Evolutionary conservation across 2,888 invertebrate genomes (phyloP).

Genomic region (Aphodius granarius): DNA sequence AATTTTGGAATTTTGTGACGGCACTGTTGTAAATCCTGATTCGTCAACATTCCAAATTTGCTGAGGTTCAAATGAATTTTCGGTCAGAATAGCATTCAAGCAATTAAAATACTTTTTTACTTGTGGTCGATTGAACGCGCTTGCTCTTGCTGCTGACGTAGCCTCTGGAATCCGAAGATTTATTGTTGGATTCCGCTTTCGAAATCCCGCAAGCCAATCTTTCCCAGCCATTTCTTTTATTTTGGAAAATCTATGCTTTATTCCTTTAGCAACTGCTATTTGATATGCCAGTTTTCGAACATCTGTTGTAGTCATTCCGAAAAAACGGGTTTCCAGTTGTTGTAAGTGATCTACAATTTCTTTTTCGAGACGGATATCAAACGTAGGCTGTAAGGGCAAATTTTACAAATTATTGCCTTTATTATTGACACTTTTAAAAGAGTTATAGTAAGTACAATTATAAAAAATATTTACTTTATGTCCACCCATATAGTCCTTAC

Average conservation of each 20-base stretch:
- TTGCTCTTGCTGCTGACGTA: constrained; percentile 16
- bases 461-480: not conserved
- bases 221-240: constrained; percentile 11
- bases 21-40: constrained; percentile 6
- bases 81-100: not conserved
- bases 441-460: not conserved
- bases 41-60: constrained; percentile 10
- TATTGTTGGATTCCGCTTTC: constrained; percentile 13
- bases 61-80: not conserved
- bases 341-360: not conserved
- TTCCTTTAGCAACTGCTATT: not conserved
- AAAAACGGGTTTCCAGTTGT: not conserved
- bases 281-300: constrained; percentile 4
- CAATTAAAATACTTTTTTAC: constrained; percentile 14
- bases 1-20: constrained; percentile 4
- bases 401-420: not conserved
- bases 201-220: constrained; percentile 2
- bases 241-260: constrained; percentile 11
- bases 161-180: constrained; percentile 10
- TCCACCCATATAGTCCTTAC: not conserved
- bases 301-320: not conserved
- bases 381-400: not conserved
- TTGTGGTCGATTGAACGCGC: constrained; percentile 9
- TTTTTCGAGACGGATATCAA: not conserved
- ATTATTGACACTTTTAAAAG: not conserved